Base-by-base conservation (phyloP, 2,797 vertebrate species). In the Hyperoplus lanceolatus region DNA sequence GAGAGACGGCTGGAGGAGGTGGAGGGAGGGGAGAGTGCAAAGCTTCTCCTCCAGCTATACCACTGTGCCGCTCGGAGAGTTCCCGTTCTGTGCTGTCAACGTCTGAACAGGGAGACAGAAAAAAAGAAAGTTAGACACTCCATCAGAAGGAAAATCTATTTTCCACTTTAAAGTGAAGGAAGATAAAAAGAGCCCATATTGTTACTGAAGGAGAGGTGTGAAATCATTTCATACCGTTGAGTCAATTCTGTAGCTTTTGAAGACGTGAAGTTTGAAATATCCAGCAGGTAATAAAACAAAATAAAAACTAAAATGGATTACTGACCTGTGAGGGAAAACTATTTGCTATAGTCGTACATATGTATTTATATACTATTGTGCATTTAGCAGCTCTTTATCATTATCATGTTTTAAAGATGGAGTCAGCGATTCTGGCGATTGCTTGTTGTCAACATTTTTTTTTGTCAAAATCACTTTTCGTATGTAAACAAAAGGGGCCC, bases 61-160 rank as follows among this genome's bases (percentile, higher is more conserved):
- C 83, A 97, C 96, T 0, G 97, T 97, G 89, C 97, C 97, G 6
- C 96, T 97, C 0, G 97, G 96, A 71, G 97, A 97, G 92, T 92
- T 97, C 70, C 96, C 96, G 14, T 97, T 96, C 90, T 97, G 96
- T 89, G 97, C 95, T 62, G 95, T 89, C 90, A 96, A 67, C 77
- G 90, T 95, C 93, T 96, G 93, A 43, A 74, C 9, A 48, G 68
- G 76, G 10, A 71, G 62, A 72, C 11, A 82, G 59, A 53, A 76
- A 36, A 57, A 64, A 53, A 5, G 41, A 38, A 12, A 51, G 80
- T 87, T 62, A 88, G 72, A 76, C 45, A 59, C 8, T 0, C 21
- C 21, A 61, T 21, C 42, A 41, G n/a, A 73, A 10, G 8, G 8
- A 53, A 51, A 42, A 77, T 21, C 51, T 15, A 5, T 9, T 10